Percentiles rank a stretch among this genome's conserved stretches.
Evolutionary conservation across 1,140 invertebrate species (phyloP).

Genomic region (Sipha flava): DNA sequence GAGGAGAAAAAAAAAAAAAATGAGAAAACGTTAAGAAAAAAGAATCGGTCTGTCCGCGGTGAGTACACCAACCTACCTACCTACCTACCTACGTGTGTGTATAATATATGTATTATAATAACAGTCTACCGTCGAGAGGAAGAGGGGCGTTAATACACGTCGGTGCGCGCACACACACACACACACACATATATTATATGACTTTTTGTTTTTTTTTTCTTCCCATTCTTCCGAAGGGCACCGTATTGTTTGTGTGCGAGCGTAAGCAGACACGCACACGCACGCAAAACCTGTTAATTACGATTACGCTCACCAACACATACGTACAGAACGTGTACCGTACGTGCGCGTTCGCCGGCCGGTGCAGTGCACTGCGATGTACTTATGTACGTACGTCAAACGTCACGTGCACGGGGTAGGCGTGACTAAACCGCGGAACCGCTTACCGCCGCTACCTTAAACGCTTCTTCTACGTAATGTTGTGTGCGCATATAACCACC

Average conservation of each 20-base stretch:
- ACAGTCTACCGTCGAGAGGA: background rate
- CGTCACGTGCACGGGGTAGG: background rate
- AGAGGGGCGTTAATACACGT: background rate
- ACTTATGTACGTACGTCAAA: no score
- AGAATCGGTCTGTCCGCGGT: no score
- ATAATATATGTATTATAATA: background rate
- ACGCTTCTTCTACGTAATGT: background rate
- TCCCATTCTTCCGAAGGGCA: background rate
- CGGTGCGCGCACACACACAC: background rate
- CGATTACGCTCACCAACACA: background rate
- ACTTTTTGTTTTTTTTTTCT: background rate
- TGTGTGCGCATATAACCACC: background rate
- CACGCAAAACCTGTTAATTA: constrained; percentile 22
- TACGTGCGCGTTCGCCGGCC: no score
- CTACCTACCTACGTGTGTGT: no score
- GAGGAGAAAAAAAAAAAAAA: background rate
- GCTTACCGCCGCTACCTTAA: constrained; percentile 23
- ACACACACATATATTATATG: background rate
- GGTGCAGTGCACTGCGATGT: background rate
- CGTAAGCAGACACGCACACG: no score
- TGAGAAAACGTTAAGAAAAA: background rate
- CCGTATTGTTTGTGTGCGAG: no score
- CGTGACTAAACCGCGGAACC: constrained; percentile 20
- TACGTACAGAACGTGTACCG: no score
- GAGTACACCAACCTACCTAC: no score